phyloP scores from a whole-genome alignment of 2,888 invertebrate species.

The Palloptera scutellata region DNA sequence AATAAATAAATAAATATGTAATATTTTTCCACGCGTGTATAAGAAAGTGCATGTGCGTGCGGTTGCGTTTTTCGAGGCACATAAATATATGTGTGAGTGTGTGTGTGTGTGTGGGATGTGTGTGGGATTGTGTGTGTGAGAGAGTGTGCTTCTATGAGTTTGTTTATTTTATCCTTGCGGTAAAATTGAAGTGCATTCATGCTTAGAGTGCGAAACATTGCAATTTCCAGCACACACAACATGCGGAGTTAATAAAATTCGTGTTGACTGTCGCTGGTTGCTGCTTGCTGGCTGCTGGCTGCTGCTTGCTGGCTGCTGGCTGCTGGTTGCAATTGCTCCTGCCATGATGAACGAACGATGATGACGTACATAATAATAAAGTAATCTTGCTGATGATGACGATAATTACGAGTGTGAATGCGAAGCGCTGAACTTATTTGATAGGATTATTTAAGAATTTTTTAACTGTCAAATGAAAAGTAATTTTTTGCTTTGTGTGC shows the following conservation, averaged over 20 bases:
- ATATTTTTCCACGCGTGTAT: neutral
- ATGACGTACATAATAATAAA: neutral
- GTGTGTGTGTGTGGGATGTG: constrained; percentile 1
- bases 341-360: neutral
- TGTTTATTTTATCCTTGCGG: neutral
- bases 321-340: neutral
- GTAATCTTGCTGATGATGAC: neutral
- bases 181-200: constrained; percentile 34
- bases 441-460: no score
- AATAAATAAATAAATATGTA: no score
- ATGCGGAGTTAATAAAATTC: constrained; percentile 26
- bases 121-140: constrained; percentile 14
- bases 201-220: constrained; percentile 40
- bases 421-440: no score
- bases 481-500: no score
- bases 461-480: no score
- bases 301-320: no score
- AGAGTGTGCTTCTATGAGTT: constrained; percentile 20
- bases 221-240: constrained; percentile 31
- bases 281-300: neutral
- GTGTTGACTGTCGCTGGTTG: constrained; percentile 27
- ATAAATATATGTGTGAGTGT: constrained; percentile 5
- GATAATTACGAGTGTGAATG: neutral
- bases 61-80: neutral
- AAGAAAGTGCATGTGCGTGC: neutral